A percentile compares a stretch with the other conserved stretches of the same genome.
These are phyloP conservation scores for Peromyscus leucopus DNA, from an alignment of 2,113 vertebrate genomes.

Conservation along the genomic window DNA sequence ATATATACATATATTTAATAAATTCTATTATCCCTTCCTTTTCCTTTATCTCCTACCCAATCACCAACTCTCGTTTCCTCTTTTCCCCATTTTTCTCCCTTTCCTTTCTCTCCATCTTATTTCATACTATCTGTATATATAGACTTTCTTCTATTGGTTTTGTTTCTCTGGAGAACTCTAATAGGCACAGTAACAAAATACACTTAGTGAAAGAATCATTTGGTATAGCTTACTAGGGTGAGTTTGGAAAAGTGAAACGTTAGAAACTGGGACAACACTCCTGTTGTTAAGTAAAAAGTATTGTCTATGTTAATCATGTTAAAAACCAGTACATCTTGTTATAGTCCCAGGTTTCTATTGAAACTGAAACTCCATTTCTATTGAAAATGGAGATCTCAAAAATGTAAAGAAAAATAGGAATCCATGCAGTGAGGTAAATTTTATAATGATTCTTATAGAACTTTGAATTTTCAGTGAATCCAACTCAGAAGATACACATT, in stretches of 20 bases:
- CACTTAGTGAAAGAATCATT: background rate
- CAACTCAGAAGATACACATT: background rate
- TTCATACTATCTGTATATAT: background rate
- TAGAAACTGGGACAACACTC: background rate
- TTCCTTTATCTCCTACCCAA: background rate
- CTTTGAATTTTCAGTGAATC: background rate
- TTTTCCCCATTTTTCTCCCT: background rate
- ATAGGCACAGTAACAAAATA: background rate
- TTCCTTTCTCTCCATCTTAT: too few relatives aligned
- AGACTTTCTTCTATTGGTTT: background rate
- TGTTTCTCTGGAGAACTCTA: background rate
- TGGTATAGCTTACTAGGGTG: background rate
- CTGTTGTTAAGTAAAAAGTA: background rate
- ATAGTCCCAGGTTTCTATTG: too few relatives aligned
- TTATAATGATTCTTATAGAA: accelerated
- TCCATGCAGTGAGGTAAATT: background rate
- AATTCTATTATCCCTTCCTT: background rate
- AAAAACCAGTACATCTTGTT: background rate
- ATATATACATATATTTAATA: too few relatives aligned
- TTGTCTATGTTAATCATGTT: accelerated
- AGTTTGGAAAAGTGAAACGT: background rate
- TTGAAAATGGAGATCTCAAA: background rate
- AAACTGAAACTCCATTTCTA: too few relatives aligned
- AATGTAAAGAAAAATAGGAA: background rate
- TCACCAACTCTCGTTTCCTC: background rate